phyloP scores from a whole-genome alignment of 2,113 vertebrate genomes.

The Scophthalmus maximus region DNA sequence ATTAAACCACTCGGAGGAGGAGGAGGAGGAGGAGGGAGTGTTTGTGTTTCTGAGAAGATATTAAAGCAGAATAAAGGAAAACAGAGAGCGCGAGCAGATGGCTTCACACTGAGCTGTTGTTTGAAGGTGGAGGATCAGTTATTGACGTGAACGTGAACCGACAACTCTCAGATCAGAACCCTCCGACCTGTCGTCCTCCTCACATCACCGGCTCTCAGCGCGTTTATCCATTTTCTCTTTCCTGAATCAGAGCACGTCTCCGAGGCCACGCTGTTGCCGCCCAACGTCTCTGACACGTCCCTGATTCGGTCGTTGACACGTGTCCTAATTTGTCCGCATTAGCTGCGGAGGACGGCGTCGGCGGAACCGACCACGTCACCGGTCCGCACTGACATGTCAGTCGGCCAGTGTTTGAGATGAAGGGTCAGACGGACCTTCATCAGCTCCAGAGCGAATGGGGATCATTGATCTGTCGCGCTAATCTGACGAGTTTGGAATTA shows the following conservation, averaged over 20 bases:
- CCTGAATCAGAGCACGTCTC: slow-evolving; percentile 23
- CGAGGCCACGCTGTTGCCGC: not conserved
- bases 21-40: not conserved
- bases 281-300: slow-evolving; percentile 2
- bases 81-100: slow-evolving; percentile 4
- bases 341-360: not conserved
- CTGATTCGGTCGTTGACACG: slow-evolving; percentile 11
- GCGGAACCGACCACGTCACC: not conserved
- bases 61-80: slow-evolving; percentile 3
- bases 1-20: not conserved
- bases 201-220: slow-evolving; percentile 6
- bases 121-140: not conserved
- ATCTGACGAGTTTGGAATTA: slow-evolving; percentile 2
- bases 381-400: not conserved
- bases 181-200: not conserved
- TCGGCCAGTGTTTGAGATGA: not conserved
- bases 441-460: not conserved
- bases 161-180: slow-evolving; percentile 10
- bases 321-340: slow-evolving; percentile 54
- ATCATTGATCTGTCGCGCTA: slow-evolving; percentile 41
- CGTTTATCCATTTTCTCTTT: not conserved
- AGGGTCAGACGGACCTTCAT: slow-evolving; percentile 11
- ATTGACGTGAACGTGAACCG: slow-evolving; percentile 8
- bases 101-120: slow-evolving; percentile 5
- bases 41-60: not conserved